phyloP scores from a whole-genome alignment of 2,888 invertebrate genomes.

The Cyclophora albipunctata region DNA sequence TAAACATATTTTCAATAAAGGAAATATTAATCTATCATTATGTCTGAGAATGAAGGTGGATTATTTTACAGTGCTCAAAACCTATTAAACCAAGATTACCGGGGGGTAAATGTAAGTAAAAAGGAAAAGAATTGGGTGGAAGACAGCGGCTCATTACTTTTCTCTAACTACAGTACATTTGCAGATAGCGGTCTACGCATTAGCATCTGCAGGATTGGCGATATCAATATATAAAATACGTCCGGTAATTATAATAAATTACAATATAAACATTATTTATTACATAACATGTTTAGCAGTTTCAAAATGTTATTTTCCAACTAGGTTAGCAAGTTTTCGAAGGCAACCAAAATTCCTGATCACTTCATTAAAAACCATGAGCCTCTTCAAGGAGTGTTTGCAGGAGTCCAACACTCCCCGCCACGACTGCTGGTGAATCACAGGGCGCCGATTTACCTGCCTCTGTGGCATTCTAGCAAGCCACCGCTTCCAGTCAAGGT shows the following conservation, averaged over 20 bases:
- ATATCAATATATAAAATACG: conserved; percentile 75
- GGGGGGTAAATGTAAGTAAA: conserved; percentile 61
- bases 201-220: conserved; percentile 73
- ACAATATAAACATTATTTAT: background rate
- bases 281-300: too few species aligned
- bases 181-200: conserved; percentile 75
- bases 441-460: conserved; percentile 71
- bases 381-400: conserved; percentile 66
- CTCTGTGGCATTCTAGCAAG: conserved; percentile 67
- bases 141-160: conserved; percentile 6
- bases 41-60: conserved; percentile 49
- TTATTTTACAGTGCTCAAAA: conserved; percentile 45
- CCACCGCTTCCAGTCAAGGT: conserved; percentile 73
- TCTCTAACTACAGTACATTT: conserved; percentile 34
- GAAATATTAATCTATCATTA: conserved; percentile 28
- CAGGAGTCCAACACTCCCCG: conserved; percentile 68
- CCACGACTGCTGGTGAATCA: conserved; percentile 72
- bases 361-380: conserved; percentile 72
- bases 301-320: background rate
- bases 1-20: conserved; percentile 17
- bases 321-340: conserved; percentile 78
- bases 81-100: conserved; percentile 61
- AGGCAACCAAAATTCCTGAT: conserved; percentile 73
- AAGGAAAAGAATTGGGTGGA: too few species aligned
- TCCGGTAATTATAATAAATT: conserved; percentile 64